Evolutionary conservation across 2,888 invertebrate genomes (phyloP).

Genomic region (Steinernema scapterisci): DNA sequence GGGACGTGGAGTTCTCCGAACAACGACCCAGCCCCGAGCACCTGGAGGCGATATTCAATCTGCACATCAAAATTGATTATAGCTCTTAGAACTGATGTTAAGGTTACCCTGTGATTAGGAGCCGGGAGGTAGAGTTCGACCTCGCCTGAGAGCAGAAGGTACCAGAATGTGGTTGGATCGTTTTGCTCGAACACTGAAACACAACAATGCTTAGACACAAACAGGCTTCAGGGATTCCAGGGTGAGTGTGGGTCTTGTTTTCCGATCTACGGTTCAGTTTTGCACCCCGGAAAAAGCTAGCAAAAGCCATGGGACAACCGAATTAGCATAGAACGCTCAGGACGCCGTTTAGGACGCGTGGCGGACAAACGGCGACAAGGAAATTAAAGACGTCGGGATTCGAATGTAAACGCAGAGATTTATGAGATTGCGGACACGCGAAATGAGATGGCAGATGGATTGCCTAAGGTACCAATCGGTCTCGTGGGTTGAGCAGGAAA

Average conservation of each 20-base stretch:
- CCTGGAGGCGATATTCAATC: slow-evolving; percentile 41
- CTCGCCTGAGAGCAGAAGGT: slow-evolving; percentile 64
- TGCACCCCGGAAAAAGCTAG: no score
- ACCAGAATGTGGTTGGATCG: slow-evolving; percentile 60
- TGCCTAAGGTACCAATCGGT: not conserved
- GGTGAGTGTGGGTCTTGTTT: not conserved
- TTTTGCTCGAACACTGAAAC: slow-evolving; percentile 64
- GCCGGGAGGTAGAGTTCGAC: slow-evolving; percentile 56
- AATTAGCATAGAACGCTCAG: slow-evolving; percentile 2
- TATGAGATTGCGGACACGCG: not conserved
- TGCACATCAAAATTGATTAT: slow-evolving; percentile 23
- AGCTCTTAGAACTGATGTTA: not conserved
- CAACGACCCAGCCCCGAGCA: slow-evolving; percentile 51
- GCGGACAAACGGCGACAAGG: not conserved
- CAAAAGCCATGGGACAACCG: not conserved
- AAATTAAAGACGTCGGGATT: not conserved
- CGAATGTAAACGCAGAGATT: slow-evolving; percentile 26
- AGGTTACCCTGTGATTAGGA: not conserved
- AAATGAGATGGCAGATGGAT: not conserved
- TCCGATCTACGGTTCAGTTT: no score
- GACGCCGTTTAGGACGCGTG: not conserved
- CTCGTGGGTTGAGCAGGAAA: not conserved
- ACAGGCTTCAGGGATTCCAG: not conserved
- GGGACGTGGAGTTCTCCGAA: slow-evolving; percentile 61
- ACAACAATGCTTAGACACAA: not conserved